phyloP scores from a whole-genome alignment of 2,888 invertebrate species.

The Volucella zonaria region DNA sequence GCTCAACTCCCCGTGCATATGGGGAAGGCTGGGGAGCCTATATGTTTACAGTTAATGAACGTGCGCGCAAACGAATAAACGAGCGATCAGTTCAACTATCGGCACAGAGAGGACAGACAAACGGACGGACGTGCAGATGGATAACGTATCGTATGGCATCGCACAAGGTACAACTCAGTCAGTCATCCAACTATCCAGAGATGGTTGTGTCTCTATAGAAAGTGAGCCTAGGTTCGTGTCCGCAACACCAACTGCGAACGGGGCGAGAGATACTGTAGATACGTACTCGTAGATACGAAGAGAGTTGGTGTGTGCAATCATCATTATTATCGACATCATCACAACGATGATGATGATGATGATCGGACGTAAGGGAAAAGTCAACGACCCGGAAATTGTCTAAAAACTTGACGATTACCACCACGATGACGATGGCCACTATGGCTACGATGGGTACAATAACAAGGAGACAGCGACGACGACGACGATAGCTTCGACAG shows the following conservation, averaged over 20 bases:
- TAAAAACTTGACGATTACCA: slow-evolving; percentile 77
- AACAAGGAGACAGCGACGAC: slow-evolving; percentile 69
- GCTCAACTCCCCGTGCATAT: slow-evolving; percentile 27
- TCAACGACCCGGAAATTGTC: slow-evolving; percentile 83
- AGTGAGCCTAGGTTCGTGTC: slow-evolving; percentile 56
- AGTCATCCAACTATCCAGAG: slow-evolving; percentile 63
- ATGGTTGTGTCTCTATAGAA: slow-evolving; percentile 56
- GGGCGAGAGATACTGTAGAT: slow-evolving; percentile 50
- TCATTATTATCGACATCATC: neutral
- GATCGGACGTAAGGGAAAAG: slow-evolving; percentile 77
- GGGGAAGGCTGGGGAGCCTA: slow-evolving; percentile 43
- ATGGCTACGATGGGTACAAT: slow-evolving; percentile 72
- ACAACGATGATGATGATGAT: slow-evolving; percentile 41
- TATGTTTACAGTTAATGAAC: slow-evolving; percentile 74
- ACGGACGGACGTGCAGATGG: slow-evolving; percentile 60
- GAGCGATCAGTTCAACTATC: slow-evolving; percentile 43
- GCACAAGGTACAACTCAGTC: slow-evolving; percentile 70
- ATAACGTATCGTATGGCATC: slow-evolving; percentile 72
- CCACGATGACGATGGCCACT: slow-evolving; percentile 67
- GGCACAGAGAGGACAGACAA: slow-evolving; percentile 3
- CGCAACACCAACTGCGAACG: slow-evolving; percentile 34
- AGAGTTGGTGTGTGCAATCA: slow-evolving; percentile 57
- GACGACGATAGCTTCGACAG: slow-evolving; percentile 59
- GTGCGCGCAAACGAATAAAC: slow-evolving; percentile 68
- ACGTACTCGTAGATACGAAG: slow-evolving; percentile 47